Base-by-base conservation (phyloP, 2,888 invertebrate genomes). In the Eupeodes latifasciatus region DNA sequence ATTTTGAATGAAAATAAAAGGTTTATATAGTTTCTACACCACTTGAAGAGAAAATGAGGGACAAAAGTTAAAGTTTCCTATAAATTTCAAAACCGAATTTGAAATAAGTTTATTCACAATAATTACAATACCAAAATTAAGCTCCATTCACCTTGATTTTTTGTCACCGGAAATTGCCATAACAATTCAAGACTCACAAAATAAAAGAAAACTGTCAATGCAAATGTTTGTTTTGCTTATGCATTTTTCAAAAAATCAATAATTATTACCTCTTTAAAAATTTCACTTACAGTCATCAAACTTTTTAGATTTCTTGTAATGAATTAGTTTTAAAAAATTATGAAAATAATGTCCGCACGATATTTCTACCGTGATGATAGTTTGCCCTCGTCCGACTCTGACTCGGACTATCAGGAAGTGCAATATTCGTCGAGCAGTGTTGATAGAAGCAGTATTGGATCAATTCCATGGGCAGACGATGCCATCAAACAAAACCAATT, bases 391-490 rank as follows among this genome's bases (percentile, higher is more conserved):
- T 85, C 85, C 71, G 92, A 92, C 84, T 92, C 91, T 0, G 93
- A 92, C 62, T 92, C 91, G 9, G 90, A 90, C 53, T 79, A 81
- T 91, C 80, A 91, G 40, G 92, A 92, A 85, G 91, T 93, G 16
- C 93, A 92, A 69, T 92, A 91, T 78, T 93, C 93, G 11, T 93
- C 93, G 3, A 93, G 93, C 81, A 93, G 93, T 80, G 85, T 92
- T 36, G 94, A 93, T 80, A 91, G 93, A 61, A 93, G 93, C 80
- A 93, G 93, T 9, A 91, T 93, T 75, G 93, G 93, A n/a, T 93
- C 93, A 36, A 93, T 94, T 81, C 93, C 93, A 0, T 94, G 94
- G 94, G 93, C 93, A 4, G 93, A 93, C 80, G 94, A 94, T 91
- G 93, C 94, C 16, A 93, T 94, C 14, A 93, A 93, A 74, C 92